Evolutionary conservation across 2,113 vertebrate species (phyloP).

Genomic region (Percopsis transmontana): DNA sequence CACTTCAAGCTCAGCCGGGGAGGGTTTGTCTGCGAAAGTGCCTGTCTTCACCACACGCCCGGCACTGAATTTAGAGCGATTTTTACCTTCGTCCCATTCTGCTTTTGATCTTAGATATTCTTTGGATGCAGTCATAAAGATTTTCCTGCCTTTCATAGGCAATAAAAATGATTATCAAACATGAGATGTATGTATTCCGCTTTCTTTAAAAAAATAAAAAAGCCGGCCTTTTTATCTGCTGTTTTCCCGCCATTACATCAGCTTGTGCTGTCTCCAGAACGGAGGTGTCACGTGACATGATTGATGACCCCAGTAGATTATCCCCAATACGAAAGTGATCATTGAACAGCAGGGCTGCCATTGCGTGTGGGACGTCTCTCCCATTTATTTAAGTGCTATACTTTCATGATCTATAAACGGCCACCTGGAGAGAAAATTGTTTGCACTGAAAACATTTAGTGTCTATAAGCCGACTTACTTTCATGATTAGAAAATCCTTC

Average conservation of each 20-base stretch:
- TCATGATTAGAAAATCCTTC: constrained; percentile 63
- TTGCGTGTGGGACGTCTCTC: constrained; percentile 76
- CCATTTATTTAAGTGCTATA: constrained; percentile 77
- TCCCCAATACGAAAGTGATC: constrained; percentile 72
- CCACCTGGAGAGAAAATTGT: constrained; percentile 76
- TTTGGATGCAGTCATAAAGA: constrained; percentile 19
- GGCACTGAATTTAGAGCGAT: constrained; percentile 64
- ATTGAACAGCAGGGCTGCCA: constrained; percentile 74
- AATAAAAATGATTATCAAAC: constrained; percentile 14
- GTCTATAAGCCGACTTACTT: constrained; percentile 57
- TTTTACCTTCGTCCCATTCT: constrained; percentile 56
- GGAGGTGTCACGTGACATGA: constrained; percentile 64
- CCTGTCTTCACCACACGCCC: constrained; percentile 61
- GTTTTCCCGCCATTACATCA: constrained; percentile 49
- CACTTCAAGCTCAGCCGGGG: constrained; percentile 75
- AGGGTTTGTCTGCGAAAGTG: constrained; percentile 70
- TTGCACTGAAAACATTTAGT: constrained; percentile 71
- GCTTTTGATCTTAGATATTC: constrained; percentile 34
- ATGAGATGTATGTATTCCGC: not conserved
- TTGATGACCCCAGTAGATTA: constrained; percentile 75
- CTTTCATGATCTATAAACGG: constrained; percentile 78
- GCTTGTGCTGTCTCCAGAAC: constrained; percentile 29
- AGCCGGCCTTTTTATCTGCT: constrained; percentile 26
- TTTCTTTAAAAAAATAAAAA: constrained; percentile 19
- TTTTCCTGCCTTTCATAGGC: not conserved